These are phyloP conservation scores for Danio albolineatus DNA, from an alignment of 2,797 vertebrate genomes.

Conservation along the genomic window DNA sequence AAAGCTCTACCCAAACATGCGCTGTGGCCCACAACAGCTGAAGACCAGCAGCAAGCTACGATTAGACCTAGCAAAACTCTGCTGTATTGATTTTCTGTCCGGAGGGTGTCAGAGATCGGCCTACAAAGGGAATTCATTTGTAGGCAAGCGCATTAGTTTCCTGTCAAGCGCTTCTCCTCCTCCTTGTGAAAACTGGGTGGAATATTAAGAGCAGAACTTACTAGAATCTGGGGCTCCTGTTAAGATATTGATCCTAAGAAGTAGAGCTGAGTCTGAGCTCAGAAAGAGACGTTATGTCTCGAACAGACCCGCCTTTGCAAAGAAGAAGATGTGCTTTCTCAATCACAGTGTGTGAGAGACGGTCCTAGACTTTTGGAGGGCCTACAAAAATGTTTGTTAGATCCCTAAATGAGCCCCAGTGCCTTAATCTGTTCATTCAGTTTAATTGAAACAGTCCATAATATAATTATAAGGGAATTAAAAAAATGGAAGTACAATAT, in stretches of 20 bases:
- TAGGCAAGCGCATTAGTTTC: slow-evolving; percentile 52
- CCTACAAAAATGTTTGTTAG: no score
- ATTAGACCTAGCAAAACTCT: slow-evolving; percentile 58
- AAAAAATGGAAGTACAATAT: no score
- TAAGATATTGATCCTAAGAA: slow-evolving; percentile 45
- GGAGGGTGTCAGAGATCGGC: slow-evolving; percentile 39
- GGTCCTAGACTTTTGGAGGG: no score
- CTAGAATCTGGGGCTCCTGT: slow-evolving; percentile 46
- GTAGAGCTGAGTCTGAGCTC: slow-evolving; percentile 18
- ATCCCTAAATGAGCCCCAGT: no score
- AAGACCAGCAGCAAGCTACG: slow-evolving; percentile 42
- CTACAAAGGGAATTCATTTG: slow-evolving; percentile 55
- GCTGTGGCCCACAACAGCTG: slow-evolving; percentile 49
- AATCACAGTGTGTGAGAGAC: no score
- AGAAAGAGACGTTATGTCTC: slow-evolving; percentile 12
- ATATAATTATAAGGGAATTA: no score
- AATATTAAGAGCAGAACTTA: slow-evolving; percentile 52
- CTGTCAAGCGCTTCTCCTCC: slow-evolving; percentile 49
- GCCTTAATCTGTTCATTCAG: no score
- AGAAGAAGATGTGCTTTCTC: background rate
- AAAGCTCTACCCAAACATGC: slow-evolving; percentile 15
- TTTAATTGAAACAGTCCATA: no score
- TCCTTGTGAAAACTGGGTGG: slow-evolving; percentile 30
- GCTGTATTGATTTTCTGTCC: slow-evolving; percentile 62
- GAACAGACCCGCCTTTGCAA: background rate